Conservation (phyloP, 2,797 vertebrate species). For the Sarcoramphus papa region DNA sequence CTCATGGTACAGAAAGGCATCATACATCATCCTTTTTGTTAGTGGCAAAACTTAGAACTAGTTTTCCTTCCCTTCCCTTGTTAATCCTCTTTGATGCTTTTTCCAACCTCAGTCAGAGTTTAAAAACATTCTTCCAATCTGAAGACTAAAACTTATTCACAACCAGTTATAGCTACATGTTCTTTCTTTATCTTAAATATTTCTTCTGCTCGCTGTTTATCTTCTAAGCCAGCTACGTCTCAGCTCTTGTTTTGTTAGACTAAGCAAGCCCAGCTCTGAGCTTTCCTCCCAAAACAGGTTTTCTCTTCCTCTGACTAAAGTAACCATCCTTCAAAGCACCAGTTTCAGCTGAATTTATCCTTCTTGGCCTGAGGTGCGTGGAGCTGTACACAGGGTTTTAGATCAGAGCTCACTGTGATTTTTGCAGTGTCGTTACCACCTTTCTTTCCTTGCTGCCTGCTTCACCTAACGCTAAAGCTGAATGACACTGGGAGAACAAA, state of each 20-base stretch:
- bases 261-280: background rate
- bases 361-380: background rate
- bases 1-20: background rate
- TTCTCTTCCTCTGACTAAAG: background rate
- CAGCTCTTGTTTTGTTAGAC: background rate
- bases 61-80: background rate
- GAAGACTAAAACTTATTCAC: background rate
- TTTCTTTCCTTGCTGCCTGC: background rate
- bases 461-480: background rate
- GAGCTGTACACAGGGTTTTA: background rate
- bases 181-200: background rate
- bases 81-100: background rate
- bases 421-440: background rate
- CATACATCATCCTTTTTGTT: background rate
- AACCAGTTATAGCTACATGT: background rate
- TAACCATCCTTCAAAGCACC: background rate
- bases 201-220: background rate
- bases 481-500: background rate
- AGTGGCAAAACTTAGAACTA: background rate
- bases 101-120: background rate
- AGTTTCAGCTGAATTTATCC: background rate
- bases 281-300: background rate
- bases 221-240: background rate
- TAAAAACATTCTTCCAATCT: background rate
- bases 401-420: background rate